phyloP scores from a whole-genome alignment of 2,797 vertebrate genomes.

The Leptodactylus fallax region DNA sequence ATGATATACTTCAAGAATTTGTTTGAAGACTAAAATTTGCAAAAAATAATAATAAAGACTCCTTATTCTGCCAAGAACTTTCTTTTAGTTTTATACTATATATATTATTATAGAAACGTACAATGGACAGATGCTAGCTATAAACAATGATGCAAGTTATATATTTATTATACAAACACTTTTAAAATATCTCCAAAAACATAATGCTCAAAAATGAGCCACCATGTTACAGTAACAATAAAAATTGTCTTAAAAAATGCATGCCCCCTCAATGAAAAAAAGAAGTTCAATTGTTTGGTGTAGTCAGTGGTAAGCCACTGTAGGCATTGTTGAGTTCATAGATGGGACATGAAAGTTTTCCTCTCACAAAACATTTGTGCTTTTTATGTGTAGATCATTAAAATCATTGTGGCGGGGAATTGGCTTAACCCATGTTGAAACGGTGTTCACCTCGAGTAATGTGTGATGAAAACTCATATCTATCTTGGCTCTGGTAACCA shows the following conservation, averaged over 20 bases:
- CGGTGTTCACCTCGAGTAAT: slow-evolving; percentile 97
- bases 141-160: not conserved
- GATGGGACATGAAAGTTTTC: not conserved
- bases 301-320: not conserved
- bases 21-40: not conserved
- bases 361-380: slow-evolving; percentile 59
- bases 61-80: not conserved
- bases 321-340: not conserved
- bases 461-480: slow-evolving; percentile 98
- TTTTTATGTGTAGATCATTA: slow-evolving; percentile 51
- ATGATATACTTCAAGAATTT: not conserved
- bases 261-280: slow-evolving; percentile 27
- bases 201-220: slow-evolving; percentile 44
- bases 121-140: not conserved
- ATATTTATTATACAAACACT: slow-evolving; percentile 32
- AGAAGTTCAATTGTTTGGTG: slow-evolving; percentile 15
- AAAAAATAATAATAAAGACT: not conserved
- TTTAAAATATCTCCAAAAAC: slow-evolving; percentile 45
- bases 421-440: slow-evolving; percentile 79
- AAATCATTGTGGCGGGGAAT: not conserved
- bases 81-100: not conserved
- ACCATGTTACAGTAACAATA: slow-evolving; percentile 29
- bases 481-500: slow-evolving; percentile 95
- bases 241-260: slow-evolving; percentile 48
- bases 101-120: not conserved